Conservation (phyloP, 2,113 vertebrate species). For the Setophaga coronata region DNA sequence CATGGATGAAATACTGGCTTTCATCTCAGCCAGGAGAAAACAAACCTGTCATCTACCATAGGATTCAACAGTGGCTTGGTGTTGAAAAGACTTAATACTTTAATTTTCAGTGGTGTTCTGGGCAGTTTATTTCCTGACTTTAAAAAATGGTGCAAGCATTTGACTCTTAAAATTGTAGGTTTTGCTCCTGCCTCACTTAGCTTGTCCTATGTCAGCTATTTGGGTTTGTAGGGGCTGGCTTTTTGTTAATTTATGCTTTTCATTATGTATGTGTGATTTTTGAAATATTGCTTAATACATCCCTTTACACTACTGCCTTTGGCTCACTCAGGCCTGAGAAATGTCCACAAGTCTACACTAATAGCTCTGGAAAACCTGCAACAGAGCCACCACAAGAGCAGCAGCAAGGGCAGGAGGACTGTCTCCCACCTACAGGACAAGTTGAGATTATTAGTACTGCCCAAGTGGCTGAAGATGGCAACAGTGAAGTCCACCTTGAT, state of each 20-base stretch:
- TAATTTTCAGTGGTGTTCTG: rapidly evolving
- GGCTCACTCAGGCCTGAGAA: constrained; percentile 48
- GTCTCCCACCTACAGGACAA: constrained; percentile 59
- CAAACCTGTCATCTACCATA: not conserved
- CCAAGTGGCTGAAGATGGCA: not conserved
- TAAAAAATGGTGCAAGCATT: not conserved
- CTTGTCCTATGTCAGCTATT: not conserved
- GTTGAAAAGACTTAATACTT: not conserved
- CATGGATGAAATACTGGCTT: not conserved
- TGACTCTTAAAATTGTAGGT: not conserved
- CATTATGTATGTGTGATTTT: not conserved
- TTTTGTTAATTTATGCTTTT: not conserved
- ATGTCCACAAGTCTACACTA: constrained; percentile 47
- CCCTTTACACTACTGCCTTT: constrained; percentile 45
- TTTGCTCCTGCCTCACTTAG: not conserved
- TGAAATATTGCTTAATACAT: not conserved
- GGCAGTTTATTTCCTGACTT: not conserved
- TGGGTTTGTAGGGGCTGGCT: not conserved
- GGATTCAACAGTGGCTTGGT: not conserved
- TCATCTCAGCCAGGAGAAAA: not conserved
- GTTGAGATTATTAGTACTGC: constrained; percentile 68
- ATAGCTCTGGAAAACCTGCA: constrained; percentile 53
- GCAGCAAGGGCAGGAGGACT: constrained; percentile 63
- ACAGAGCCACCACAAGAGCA: not conserved
- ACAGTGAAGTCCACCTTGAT: not conserved